Evolutionary conservation across 1,140 invertebrate species (phyloP), one percentile per base, ranked within the genome.

Genomic region (Drosophila pseudoobscura): DNA sequence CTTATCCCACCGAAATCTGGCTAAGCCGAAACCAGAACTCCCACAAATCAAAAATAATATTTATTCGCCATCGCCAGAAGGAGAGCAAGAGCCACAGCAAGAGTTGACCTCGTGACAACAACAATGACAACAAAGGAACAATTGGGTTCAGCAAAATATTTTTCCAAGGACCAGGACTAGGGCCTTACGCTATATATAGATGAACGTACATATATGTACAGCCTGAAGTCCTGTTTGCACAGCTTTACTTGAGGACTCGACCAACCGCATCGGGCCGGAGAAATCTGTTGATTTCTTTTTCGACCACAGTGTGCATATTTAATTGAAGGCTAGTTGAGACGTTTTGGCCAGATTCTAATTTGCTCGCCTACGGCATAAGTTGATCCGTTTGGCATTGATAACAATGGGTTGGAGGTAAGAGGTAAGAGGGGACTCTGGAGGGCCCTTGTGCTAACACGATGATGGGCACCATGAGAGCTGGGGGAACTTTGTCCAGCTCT

Each of bases 81-180:
- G 22, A 43, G 46, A 47, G 20, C 43, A 29, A 35, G 8, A 9
- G 31, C 31, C 31, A 31, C 8, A 20, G 9, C 44, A 41, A 50
- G 47, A 66, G 46, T 75, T 80, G 80, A 79, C 65, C 72, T 65
- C 75, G 50, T 52, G 31, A 51, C 59, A 64, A 49, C 61, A 65
- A 58, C 65, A 63, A 49, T 61, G 65, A 55, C 65, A 60, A 75
- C 64, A 71, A 71, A 54, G 57, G 59, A 80, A 78, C 66, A 66
- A 80, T 73, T 72, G 78, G 53, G 73, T 77, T 82, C 61, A 82
- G 61, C 66, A 58, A 53, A 73, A 77, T 61, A 57, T 44, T 56
- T 35, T 35, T 31, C 9, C 7, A 51, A 20, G 41, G 45, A 44
- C 61, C 39, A 59, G 51, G 49, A 24, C 22, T 5, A 24, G 50